These are phyloP conservation scores for Tricholaema leucomelas DNA, from an alignment of 2,113 vertebrate genomes.

Conservation along the genomic window DNA sequence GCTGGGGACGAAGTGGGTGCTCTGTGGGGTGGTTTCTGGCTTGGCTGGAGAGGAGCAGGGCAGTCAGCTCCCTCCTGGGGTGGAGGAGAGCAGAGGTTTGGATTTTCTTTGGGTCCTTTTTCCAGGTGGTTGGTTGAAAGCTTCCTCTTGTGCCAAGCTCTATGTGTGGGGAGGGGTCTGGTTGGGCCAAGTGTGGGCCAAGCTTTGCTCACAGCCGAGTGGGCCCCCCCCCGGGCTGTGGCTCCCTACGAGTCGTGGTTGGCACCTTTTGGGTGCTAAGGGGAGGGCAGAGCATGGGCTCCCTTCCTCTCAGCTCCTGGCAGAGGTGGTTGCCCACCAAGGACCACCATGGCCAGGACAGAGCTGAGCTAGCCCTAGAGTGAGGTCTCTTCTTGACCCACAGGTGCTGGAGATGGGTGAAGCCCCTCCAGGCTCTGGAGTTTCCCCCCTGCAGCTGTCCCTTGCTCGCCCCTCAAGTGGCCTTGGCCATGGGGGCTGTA, in stretches of 20 bases:
- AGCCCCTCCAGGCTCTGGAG: neutral
- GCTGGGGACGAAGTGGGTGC: neutral
- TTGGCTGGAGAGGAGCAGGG: neutral
- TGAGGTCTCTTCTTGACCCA: neutral
- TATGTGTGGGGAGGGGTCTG: neutral
- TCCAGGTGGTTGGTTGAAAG: neutral
- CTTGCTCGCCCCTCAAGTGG: neutral
- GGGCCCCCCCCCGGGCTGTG: fast-evolving
- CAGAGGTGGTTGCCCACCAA: fast-evolving
- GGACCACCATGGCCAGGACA: fast-evolving
- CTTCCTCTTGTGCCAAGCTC: neutral
- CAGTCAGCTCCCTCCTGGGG: neutral
- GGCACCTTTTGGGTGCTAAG: neutral
- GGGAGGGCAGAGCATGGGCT: fast-evolving
- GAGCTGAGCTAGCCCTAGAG: fast-evolving
- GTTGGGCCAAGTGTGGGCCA: no score
- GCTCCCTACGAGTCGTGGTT: neutral
- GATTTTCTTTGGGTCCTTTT: neutral
- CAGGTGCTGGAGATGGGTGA: neutral
- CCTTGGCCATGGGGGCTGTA: neutral
- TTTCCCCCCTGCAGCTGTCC: neutral
- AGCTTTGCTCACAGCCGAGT: neutral
- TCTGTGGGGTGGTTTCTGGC: neutral
- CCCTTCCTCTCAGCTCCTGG: neutral
- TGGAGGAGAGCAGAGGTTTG: neutral